A percentile compares a stretch with the other conserved stretches of the same genome.
phyloP scores from a whole-genome alignment of 2,113 vertebrate species.

The Pitta sordida region DNA sequence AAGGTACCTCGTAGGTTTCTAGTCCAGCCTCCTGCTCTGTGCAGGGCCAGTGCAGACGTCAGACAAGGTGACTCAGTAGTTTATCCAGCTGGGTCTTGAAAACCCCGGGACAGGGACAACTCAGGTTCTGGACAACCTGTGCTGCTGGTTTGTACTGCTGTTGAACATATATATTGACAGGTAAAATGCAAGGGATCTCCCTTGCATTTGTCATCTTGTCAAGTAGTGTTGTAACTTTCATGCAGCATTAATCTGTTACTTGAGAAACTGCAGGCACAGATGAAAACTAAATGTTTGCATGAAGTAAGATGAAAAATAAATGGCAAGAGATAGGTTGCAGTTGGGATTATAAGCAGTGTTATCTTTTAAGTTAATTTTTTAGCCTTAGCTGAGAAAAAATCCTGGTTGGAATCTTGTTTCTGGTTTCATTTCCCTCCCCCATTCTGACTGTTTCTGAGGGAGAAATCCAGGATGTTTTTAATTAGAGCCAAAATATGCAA shows the following conservation, averaged over 20 bases:
- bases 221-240: background rate
- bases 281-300: background rate
- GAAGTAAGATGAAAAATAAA: background rate
- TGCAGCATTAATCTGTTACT: background rate
- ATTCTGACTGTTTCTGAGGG: background rate
- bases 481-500: background rate
- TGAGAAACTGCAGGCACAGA: background rate
- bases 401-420: background rate
- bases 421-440: background rate
- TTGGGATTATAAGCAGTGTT: background rate
- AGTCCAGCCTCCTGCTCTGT: background rate
- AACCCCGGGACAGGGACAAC: background rate
- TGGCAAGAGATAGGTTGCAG: background rate
- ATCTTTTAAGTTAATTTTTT: background rate
- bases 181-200: background rate
- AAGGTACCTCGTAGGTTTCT: background rate
- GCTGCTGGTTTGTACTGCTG: background rate
- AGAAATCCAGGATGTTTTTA: background rate
- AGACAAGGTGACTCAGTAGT: background rate
- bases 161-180: background rate
- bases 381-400: background rate
- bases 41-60: background rate
- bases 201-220: too few relatives aligned
- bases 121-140: rapidly evolving
- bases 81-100: background rate